These are phyloP conservation scores for Melipona quadrifasciata DNA, from an alignment of 1,140 invertebrate genomes.

Conservation along the genomic window DNA sequence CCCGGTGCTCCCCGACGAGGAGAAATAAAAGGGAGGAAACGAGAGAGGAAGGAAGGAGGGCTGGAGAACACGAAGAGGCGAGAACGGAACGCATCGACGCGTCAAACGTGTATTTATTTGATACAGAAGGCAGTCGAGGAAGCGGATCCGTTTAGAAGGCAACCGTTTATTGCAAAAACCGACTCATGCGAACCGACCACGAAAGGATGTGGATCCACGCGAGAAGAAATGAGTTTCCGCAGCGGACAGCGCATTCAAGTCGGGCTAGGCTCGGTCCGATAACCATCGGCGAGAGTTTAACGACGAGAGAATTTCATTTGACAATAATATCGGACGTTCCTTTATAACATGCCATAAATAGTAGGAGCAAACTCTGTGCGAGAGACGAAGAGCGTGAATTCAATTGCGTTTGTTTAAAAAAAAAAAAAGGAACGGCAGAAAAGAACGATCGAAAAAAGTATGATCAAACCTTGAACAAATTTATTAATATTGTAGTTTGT, in stretches of 20 bases:
- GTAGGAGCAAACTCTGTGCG: neutral
- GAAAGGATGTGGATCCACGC: constrained; percentile 12
- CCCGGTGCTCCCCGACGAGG: no score
- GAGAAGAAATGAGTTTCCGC: constrained; percentile 27
- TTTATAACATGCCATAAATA: constrained; percentile 7
- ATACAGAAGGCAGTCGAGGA: constrained; percentile 1
- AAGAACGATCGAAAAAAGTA: no score
- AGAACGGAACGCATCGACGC: neutral
- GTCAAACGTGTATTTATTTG: neutral
- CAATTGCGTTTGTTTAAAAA: neutral
- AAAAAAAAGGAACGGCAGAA: no score
- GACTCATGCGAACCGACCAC: neutral
- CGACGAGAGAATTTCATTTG: constrained; percentile 26
- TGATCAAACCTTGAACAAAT: no score
- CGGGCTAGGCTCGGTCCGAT: neutral
- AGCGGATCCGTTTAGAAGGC: neutral
- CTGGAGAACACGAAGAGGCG: neutral
- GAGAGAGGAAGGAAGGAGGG: no score
- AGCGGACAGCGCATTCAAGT: neutral
- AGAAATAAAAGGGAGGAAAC: neutral
- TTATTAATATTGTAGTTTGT: no score
- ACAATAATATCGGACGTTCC: constrained; percentile 32
- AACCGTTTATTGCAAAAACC: constrained; percentile 9
- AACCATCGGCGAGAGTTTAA: constrained; percentile 28
- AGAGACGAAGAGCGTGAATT: neutral